Evolutionary conservation across 2,113 vertebrate genomes (phyloP), one percentile per base, ranked within the genome.

Genomic region (Austrofundulus limnaeus): DNA sequence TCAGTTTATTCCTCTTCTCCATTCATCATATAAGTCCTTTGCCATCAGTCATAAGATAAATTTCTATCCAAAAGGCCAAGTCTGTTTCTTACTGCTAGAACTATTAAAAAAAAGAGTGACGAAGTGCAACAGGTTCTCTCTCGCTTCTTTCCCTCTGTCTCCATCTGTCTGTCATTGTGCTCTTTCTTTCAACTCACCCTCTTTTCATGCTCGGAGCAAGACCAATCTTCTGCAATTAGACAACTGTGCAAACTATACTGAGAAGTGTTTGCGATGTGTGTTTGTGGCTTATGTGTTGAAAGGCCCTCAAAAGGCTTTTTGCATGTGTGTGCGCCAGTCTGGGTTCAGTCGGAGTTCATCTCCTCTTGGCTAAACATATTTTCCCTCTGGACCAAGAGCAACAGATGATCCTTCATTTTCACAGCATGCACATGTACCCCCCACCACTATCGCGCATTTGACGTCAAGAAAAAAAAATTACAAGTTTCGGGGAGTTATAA

Each of bases 201-300:
- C 59, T 39, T 65, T 77, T 81, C 61, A 79, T 83, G 55, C 56
- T 58, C 34, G 39, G 51, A 65, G 50, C 55, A 55, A 58, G 69
- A 68, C 71, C 71, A 77, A 87, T 85, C 77, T 85, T 85, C 75
- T 85, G 77, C 62, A 88, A 88, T 91, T 85, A 91, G 85, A 80
- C 67, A 89, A 85, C 82, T 89, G 84, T 81, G 38, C 51, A 47
- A 72, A 77, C 74, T 79, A 78, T 86, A 62, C 61, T 9, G 42
- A 70, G 77, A 74, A 63, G 75, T 80, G 81, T 83, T 72, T 78
- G 83, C 51, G 21, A 65, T 60, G 77, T 75, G 66, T 61, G 48
- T 80, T 69, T 64, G 49, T 45, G 34, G 21, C 15, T 11, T 37
- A 66, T 20, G 71, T 82, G 85, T 67, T 81, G 72, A 88, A 72